Percentiles rank a stretch among this genome's conserved stretches.
These are phyloP conservation scores for Linhomoeus sp. DNA, from an alignment of 2,888 invertebrate species.

Conservation along the genomic window DNA sequence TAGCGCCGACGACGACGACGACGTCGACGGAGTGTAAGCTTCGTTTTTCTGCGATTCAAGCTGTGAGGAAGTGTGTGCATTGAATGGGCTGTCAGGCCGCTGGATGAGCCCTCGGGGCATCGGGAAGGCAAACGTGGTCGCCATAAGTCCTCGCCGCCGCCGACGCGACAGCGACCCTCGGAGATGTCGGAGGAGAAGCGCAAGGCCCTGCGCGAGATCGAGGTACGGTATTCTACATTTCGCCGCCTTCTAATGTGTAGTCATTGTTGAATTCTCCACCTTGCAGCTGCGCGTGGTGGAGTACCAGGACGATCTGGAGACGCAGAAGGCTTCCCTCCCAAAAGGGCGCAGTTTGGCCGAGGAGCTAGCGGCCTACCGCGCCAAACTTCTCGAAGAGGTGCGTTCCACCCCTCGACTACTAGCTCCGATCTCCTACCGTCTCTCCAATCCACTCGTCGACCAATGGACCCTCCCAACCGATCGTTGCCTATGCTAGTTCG, in stretches of 20 bases:
- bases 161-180: too few relatives aligned
- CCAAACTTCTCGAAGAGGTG: not conserved
- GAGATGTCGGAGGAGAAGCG: conserved; percentile 31
- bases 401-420: too few relatives aligned
- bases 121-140: too few relatives aligned
- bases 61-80: not conserved
- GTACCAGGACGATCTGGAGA: conserved; percentile 81
- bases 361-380: not conserved
- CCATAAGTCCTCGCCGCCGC: too few relatives aligned
- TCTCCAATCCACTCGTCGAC: too few relatives aligned
- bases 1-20: conserved; percentile 26
- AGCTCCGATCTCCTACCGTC: too few relatives aligned
- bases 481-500: too few relatives aligned
- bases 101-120: too few relatives aligned
- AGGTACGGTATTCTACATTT: conserved; percentile 34
- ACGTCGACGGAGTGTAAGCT: conserved; percentile 11
- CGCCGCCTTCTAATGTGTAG: not conserved
- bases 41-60: not conserved
- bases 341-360: not conserved
- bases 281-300: conserved; percentile 57
- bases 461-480: too few relatives aligned
- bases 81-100: too few relatives aligned
- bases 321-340: not conserved
- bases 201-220: conserved; percentile 54
- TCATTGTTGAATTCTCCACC: not conserved